Conservation (phyloP, 2,888 invertebrate species). For the Patella pellucida region DNA sequence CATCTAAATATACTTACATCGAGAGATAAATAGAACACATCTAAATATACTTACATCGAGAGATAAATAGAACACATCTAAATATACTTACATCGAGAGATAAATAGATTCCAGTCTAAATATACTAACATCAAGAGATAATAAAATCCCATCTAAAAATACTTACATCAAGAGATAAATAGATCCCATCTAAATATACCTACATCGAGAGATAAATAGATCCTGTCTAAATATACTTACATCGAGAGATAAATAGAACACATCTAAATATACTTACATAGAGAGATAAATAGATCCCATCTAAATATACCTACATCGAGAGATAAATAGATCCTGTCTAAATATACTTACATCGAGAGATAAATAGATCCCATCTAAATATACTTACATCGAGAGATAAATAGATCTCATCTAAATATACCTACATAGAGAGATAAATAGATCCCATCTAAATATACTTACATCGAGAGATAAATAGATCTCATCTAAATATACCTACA, state of each 20-base stretch:
- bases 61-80: constrained; percentile 71
- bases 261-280: constrained; percentile 75
- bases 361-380: too few species aligned
- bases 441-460: constrained; percentile 23
- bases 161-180: constrained; percentile 81
- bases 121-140: constrained; percentile 79
- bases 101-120: too few species aligned
- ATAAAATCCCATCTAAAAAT: not conserved
- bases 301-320: constrained; percentile 78
- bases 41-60: constrained; percentile 78
- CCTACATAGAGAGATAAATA: constrained; percentile 82
- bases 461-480: constrained; percentile 86
- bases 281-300: constrained; percentile 76
- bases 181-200: constrained; percentile 23
- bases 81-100: constrained; percentile 79
- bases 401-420: not conserved
- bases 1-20: constrained; percentile 75
- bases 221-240: constrained; percentile 72
- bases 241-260: constrained; percentile 82
- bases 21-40: constrained; percentile 76
- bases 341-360: constrained; percentile 79
- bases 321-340: constrained; percentile 71
- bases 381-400: constrained; percentile 80
- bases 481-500: constrained; percentile 72
- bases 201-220: constrained; percentile 84